A percentile compares a stretch with the other conserved stretches of the same genome.
Evolutionary conservation across 2,797 vertebrate species (phyloP).

Genomic region (Enteromius afrohamiltoni): DNA sequence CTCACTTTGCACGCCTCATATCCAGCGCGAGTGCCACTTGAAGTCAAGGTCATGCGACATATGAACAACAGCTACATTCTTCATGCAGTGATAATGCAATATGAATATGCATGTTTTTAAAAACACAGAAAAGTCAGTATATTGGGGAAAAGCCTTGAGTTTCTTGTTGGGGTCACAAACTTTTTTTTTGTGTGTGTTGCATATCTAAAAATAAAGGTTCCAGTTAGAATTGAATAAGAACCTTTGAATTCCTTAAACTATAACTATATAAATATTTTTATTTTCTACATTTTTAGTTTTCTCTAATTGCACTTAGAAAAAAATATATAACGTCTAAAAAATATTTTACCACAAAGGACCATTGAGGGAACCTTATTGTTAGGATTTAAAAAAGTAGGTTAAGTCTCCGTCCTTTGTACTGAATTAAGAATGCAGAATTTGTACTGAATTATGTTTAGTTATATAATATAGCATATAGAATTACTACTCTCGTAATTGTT

Average conservation of each 20-base stretch:
- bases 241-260: neutral
- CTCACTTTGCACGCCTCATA: constrained; percentile 45
- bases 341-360: neutral
- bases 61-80: neutral
- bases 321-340: neutral
- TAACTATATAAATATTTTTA: neutral
- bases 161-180: neutral
- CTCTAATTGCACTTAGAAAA: neutral
- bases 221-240: neutral
- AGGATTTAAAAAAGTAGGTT: neutral
- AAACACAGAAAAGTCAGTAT: neutral
- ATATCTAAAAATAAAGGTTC: neutral
- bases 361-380: neutral
- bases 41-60: constrained; percentile 52
- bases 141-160: neutral
- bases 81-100: neutral
- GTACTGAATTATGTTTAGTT: neutral
- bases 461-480: no score
- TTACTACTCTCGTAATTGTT: neutral
- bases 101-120: neutral
- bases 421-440: neutral
- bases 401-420: neutral
- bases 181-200: neutral
- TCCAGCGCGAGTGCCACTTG: constrained; percentile 57
- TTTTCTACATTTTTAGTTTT: neutral